Percentiles rank a stretch among this genome's conserved stretches.
These are phyloP conservation scores for Axea sp. DNA, from an alignment of 2,888 invertebrate genomes.

Conservation along the genomic window DNA sequence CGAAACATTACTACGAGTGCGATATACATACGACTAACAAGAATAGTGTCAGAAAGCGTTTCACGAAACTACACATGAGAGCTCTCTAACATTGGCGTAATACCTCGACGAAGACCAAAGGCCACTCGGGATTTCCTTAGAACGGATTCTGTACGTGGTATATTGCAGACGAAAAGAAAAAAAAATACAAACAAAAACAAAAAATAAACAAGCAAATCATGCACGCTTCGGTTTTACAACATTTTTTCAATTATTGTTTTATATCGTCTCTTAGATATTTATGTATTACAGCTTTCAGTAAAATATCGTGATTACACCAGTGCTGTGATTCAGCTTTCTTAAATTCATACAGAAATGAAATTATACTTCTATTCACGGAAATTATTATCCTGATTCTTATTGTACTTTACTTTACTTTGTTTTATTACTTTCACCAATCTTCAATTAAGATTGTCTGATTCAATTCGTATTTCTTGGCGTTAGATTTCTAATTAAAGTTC, in stretches of 20 bases:
- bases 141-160: slow-evolving; percentile 3
- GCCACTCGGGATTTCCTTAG: slow-evolving; percentile 14
- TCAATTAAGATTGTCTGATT: too few species aligned
- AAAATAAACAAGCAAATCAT: too few species aligned
- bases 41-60: slow-evolving; percentile 18
- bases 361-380: too few species aligned
- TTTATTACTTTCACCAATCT: too few species aligned
- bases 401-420: too few species aligned
- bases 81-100: slow-evolving; percentile 18
- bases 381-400: too few species aligned
- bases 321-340: too few species aligned
- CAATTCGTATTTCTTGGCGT: too few species aligned
- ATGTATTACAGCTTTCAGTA: not conserved
- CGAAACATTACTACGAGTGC: slow-evolving; percentile 8
- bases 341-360: too few species aligned
- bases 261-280: not conserved
- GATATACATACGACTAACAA: slow-evolving; percentile 5
- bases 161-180: not conserved
- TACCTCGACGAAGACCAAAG: not conserved
- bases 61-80: slow-evolving; percentile 27
- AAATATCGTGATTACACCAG: too few species aligned
- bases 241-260: slow-evolving; percentile 15
- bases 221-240: not conserved
- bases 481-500: too few species aligned
- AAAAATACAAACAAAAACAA: not conserved